These are phyloP conservation scores for Heliocidaris tuberculata DNA, from an alignment of 35 echinoderm and acorn worm genomes.

Conservation along the genomic window DNA sequence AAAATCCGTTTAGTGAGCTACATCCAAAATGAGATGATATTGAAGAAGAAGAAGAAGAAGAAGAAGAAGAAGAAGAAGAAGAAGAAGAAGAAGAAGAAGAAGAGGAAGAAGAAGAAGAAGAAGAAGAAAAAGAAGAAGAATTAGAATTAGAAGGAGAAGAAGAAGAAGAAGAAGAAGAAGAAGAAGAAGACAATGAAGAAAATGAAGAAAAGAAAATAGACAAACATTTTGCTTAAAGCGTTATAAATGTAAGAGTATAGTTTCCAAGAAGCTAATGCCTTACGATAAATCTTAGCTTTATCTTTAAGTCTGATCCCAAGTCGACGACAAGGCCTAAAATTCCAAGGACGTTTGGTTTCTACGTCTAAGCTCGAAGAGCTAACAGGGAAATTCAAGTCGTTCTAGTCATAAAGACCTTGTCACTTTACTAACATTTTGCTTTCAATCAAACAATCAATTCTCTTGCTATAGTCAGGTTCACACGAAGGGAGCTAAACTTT, in stretches of 20 bases:
- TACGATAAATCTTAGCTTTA: not conserved
- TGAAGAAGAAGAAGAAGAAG: not conserved
- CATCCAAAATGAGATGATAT: too few relatives aligned
- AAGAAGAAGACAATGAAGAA: not conserved
- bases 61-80: not conserved
- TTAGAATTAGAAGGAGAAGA: too few relatives aligned
- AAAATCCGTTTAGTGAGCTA: too few relatives aligned
- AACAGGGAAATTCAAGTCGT: not conserved
- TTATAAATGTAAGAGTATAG: not conserved
- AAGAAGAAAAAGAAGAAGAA: too few relatives aligned
- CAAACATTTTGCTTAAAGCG: not conserved
- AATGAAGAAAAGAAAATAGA: not conserved
- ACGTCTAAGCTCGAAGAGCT: not conserved
- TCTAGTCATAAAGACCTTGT: not conserved
- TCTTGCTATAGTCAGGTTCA: too few relatives aligned
- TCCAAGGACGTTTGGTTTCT: not conserved
- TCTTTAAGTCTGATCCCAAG: not conserved
- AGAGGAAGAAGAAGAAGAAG: too few relatives aligned
- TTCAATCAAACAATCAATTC: not conserved
- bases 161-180: too few relatives aligned
- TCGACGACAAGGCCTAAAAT: not conserved
- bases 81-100: too few relatives aligned
- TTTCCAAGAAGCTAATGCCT: not conserved
- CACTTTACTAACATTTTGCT: not conserved
- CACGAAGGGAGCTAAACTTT: too few relatives aligned